These are phyloP conservation scores for Microcebus ravelobensis DNA, from an alignment of 2,113 vertebrate genomes.

Conservation along the genomic window DNA sequence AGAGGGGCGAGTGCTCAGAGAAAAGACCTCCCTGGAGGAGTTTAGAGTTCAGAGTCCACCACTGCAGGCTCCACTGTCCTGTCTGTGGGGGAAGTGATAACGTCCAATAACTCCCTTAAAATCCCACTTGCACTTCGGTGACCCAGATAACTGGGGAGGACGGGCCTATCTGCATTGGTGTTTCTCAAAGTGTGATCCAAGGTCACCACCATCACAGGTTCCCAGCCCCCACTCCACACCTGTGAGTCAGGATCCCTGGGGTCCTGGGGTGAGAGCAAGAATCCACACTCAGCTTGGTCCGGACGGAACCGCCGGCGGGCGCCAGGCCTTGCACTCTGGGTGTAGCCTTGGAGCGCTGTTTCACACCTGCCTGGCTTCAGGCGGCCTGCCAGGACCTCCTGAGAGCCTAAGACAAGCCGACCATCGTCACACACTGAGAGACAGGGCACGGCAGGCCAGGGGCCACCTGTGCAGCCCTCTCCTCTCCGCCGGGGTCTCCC, in stretches of 20 bases:
- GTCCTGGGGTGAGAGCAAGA: not conserved
- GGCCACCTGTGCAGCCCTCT: not conserved
- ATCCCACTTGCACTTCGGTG: not conserved
- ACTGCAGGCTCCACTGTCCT: not conserved
- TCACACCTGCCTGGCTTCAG: not conserved
- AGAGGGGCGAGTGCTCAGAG: no score
- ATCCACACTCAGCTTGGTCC: not conserved
- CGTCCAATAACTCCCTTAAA: not conserved
- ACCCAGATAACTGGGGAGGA: not conserved
- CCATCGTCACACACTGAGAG: not conserved
- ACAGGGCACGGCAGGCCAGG: fast-evolving
- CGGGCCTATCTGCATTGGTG: fast-evolving
- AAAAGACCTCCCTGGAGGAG: not conserved
- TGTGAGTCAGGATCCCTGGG: not conserved
- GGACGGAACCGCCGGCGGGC: not conserved
- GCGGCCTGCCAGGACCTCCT: not conserved
- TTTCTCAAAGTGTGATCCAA: not conserved
- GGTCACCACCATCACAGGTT: not conserved
- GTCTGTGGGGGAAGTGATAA: not conserved
- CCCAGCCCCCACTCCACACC: not conserved
- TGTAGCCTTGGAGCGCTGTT: not conserved
- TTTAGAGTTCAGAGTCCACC: not conserved
- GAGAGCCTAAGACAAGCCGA: not conserved
- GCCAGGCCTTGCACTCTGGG: not conserved
- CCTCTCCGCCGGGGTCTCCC: not conserved